A percentile compares a stretch with the other conserved stretches of the same genome.
Evolutionary conservation across 2,113 vertebrate genomes (phyloP).

Genomic region (Tapirus terrestris): DNA sequence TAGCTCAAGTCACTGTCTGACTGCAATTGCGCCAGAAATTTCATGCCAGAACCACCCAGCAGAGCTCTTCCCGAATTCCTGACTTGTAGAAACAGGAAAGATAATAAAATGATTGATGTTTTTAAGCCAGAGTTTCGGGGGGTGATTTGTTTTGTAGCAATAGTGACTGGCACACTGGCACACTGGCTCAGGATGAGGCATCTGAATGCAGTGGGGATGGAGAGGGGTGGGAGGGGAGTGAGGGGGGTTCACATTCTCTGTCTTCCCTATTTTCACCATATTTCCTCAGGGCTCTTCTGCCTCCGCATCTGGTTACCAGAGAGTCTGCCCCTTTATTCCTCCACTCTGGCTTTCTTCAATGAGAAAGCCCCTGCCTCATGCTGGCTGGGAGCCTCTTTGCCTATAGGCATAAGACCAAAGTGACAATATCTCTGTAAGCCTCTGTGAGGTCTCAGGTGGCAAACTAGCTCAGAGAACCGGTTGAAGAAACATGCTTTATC

Average conservation of each 20-base stretch:
- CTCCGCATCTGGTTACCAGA: neutral
- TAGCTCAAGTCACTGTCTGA: neutral
- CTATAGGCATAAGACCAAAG: neutral
- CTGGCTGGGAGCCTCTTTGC: neutral
- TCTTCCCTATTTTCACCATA: neutral
- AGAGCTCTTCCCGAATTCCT: neutral
- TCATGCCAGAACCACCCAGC: neutral
- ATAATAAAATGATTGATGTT: neutral
- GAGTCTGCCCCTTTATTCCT: neutral
- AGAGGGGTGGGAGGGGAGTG: fast-evolving
- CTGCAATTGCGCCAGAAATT: neutral
- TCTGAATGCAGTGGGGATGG: neutral
- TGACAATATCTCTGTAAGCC: neutral
- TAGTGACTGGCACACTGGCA: neutral
- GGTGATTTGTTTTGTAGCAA: neutral
- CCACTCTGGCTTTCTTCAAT: neutral
- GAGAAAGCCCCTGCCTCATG: neutral
- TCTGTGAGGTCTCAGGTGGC: neutral
- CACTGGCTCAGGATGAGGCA: neutral
- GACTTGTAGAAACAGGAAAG: neutral
- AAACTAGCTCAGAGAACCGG: neutral
- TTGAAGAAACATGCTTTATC: neutral
- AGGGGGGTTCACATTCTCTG: neutral
- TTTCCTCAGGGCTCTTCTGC: neutral
- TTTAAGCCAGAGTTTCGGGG: neutral